Evolutionary conservation across 2,888 invertebrate species (phyloP).

Genomic region (Drosophila multiciliata): DNA sequence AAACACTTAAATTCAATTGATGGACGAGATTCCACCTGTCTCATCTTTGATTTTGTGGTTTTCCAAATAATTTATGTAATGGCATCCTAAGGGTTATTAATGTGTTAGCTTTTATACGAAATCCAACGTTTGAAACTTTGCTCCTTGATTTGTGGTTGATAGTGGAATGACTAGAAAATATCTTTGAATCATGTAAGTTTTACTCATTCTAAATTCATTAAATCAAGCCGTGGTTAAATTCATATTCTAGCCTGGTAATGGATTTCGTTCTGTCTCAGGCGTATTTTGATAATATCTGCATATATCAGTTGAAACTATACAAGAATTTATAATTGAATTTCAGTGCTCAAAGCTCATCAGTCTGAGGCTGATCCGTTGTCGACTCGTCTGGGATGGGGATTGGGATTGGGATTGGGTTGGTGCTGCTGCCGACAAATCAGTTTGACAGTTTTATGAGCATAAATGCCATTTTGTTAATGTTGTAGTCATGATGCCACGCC

Average conservation of each 20-base stretch:
- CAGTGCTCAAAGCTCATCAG: neutral
- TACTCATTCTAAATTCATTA: neutral
- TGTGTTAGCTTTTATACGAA: neutral
- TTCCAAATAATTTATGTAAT: conserved; percentile 18
- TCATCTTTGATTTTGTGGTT: conserved; percentile 21
- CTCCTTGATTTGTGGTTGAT: neutral
- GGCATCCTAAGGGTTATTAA: conserved; percentile 26
- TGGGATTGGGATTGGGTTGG: conserved; percentile 10
- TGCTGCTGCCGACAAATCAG: conserved; percentile 56
- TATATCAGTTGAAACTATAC: neutral
- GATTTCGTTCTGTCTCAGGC: neutral
- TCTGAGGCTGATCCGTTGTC: conserved; percentile 21
- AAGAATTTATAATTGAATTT: conserved; percentile 7
- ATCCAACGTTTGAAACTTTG: neutral
- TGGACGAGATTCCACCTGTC: conserved; percentile 9
- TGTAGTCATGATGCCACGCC: conserved; percentile 60
- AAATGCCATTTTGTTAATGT: conserved; percentile 69
- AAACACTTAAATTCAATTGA: conserved; percentile 26
- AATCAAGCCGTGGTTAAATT: neutral
- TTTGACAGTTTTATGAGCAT: conserved; percentile 75
- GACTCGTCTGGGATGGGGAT: neutral
- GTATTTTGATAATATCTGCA: neutral
- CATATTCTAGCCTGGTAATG: neutral
- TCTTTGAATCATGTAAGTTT: neutral
- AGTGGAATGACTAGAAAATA: neutral